These are phyloP conservation scores for Corticium candelabrum DNA, from an alignment of 37 sponge, comb jelly and placozoan species.

Conservation along the genomic window DNA sequence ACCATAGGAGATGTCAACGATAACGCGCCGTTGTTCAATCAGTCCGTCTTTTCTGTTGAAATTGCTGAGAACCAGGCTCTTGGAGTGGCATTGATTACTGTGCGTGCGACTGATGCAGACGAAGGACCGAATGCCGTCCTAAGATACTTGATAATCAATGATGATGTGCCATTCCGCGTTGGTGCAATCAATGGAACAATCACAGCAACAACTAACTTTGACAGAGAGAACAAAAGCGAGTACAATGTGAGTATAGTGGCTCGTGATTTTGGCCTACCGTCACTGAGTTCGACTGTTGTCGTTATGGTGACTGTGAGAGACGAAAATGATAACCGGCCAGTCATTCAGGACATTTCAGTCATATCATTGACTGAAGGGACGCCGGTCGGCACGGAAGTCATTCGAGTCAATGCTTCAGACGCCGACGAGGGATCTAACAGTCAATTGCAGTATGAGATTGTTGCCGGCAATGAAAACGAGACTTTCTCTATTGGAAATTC, in stretches of 20 bases:
- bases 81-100: background rate
- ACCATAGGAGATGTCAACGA: background rate
- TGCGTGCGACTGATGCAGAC: slow-evolving; percentile 44
- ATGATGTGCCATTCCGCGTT: background rate
- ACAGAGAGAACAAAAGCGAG: slow-evolving; percentile 25
- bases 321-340: slow-evolving; percentile 57
- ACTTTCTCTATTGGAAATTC: background rate
- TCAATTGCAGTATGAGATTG: slow-evolving; percentile 17
- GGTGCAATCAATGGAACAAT: slow-evolving; percentile 19
- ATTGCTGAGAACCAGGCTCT: background rate
- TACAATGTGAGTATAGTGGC: slow-evolving; percentile 38
- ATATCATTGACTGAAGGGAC: background rate
- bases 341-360: background rate
- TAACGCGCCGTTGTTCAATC: background rate
- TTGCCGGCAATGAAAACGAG: slow-evolving; percentile 18
- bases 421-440: slow-evolving; percentile 6
- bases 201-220: slow-evolving; percentile 30
- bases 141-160: background rate
- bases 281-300: slow-evolving; percentile 9
- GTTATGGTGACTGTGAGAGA: slow-evolving; percentile 38
- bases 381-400: background rate
- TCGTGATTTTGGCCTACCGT: slow-evolving; percentile 36
- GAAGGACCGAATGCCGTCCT: too few species aligned
- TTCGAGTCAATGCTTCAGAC: slow-evolving; percentile 21
- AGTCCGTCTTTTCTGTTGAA: background rate